phyloP scores from a whole-genome alignment of 1,140 invertebrate genomes.

The Macrostomum lignano region DNA sequence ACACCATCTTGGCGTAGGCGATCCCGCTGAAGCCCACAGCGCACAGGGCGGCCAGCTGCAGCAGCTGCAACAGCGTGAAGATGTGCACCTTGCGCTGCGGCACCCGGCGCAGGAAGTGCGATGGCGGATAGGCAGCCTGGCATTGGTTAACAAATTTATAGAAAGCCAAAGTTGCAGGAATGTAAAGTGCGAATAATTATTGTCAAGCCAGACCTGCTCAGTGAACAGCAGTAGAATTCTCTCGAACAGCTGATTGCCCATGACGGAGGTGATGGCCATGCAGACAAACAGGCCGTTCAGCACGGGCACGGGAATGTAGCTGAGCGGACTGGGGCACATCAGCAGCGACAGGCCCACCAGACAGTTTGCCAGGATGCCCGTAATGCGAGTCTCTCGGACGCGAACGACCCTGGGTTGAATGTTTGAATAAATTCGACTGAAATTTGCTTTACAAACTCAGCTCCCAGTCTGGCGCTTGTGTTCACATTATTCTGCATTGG shows the following conservation, averaged over 20 bases:
- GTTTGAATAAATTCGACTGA: neutral
- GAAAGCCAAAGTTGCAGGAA: too few relatives aligned
- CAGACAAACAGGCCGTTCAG: slow-evolving; percentile 41
- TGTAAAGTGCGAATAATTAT: too few relatives aligned
- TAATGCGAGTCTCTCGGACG: slow-evolving; percentile 36
- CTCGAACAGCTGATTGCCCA: slow-evolving; percentile 40
- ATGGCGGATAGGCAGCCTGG: slow-evolving; percentile 38
- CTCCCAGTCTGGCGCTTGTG: too few relatives aligned
- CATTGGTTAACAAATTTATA: too few relatives aligned
- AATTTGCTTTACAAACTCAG: too few relatives aligned
- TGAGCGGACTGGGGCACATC: slow-evolving; percentile 34
- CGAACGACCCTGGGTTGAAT: slow-evolving; percentile 32
- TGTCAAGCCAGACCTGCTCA: slow-evolving; percentile 37
- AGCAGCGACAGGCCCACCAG: slow-evolving; percentile 37
- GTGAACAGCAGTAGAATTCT: slow-evolving; percentile 36
- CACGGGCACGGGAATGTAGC: slow-evolving; percentile 36
- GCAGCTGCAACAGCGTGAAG: slow-evolving; percentile 34
- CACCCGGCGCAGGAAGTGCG: slow-evolving; percentile 37
- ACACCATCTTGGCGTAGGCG: slow-evolving; percentile 38
- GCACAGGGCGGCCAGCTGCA: slow-evolving; percentile 36
- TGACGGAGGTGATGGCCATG: slow-evolving; percentile 37
- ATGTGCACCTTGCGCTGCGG: slow-evolving; percentile 38
- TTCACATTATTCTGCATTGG: too few relatives aligned
- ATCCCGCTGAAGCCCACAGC: slow-evolving; percentile 35
- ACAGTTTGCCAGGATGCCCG: slow-evolving; percentile 35